A percentile compares a stretch with the other conserved stretches of the same genome.
Evolutionary conservation across 2,113 vertebrate species (phyloP).

Genomic region (Blennius ocellaris): DNA sequence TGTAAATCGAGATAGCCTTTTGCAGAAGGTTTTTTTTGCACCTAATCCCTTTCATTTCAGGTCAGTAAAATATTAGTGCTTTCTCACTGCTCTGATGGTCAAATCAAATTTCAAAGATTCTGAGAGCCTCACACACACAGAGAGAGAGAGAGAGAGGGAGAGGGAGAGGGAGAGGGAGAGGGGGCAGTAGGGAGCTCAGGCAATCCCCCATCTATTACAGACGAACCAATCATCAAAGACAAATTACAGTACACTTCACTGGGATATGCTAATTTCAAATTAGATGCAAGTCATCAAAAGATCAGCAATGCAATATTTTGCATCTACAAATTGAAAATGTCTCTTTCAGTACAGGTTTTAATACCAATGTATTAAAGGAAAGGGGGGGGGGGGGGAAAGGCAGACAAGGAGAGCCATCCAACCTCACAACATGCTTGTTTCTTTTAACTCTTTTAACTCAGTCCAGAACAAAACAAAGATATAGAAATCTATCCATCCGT

Average conservation of each 20-base stretch:
- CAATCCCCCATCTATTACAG: conserved; percentile 82
- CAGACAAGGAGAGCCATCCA: conserved; percentile 1
- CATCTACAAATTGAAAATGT: conserved; percentile 79
- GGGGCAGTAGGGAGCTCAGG: conserved; percentile 69
- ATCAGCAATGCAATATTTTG: conserved; percentile 81
- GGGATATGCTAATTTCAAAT: conserved; percentile 85
- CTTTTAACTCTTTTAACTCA: conserved; percentile 18
- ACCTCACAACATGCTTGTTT: conserved; percentile 29
- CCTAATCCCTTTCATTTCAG: conserved; percentile 81
- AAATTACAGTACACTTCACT: conserved; percentile 85
- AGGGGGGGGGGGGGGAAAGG: too few species aligned
- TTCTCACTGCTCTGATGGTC: conserved; percentile 78
- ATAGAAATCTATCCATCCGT: too few species aligned
- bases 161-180: conserved; percentile 18
- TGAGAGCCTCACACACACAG: conserved; percentile 61
- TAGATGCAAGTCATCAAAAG: conserved; percentile 85
- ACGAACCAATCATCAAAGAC: conserved; percentile 85
- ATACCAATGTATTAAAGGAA: conserved; percentile 48
- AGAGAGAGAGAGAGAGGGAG: not conserved
- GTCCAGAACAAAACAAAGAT: too few species aligned
- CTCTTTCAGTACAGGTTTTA: conserved; percentile 73
- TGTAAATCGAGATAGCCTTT: conserved; percentile 74
- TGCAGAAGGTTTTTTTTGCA: conserved; percentile 63
- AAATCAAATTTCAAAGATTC: conserved; percentile 79
- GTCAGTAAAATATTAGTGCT: conserved; percentile 81